Conservation (phyloP, 2,888 invertebrate genomes). For the Torymus texanus region DNA sequence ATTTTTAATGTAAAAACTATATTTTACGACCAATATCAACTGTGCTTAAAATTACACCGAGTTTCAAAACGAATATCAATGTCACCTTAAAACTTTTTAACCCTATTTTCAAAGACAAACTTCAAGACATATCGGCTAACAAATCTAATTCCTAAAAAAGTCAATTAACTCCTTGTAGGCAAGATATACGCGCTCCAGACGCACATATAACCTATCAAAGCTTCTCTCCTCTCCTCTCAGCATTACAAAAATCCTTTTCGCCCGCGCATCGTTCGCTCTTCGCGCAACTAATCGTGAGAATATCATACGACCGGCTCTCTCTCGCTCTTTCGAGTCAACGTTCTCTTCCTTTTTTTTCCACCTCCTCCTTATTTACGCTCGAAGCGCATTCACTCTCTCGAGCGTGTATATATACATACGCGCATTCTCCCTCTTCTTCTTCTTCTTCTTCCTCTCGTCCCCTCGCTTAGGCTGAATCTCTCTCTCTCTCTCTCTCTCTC, state of each 20-base stretch:
- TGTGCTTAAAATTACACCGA: too few species aligned
- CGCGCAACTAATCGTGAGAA: constrained; percentile 50
- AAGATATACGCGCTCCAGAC: too few species aligned
- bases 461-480: constrained; percentile 40
- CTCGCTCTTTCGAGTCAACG: constrained; percentile 38
- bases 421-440: constrained; percentile 17
- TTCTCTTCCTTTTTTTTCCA: constrained; percentile 21
- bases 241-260: constrained; percentile 14
- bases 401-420: neutral
- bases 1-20: too few species aligned
- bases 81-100: too few species aligned
- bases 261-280: neutral
- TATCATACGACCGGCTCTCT: constrained; percentile 26
- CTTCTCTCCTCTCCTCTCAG: neutral
- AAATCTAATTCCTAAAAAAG: too few species aligned
- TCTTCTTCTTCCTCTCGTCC: constrained; percentile 12
- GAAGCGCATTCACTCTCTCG: constrained; percentile 35
- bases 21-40: too few species aligned
- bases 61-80: too few species aligned
- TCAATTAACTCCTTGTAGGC: too few species aligned
- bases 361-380: constrained; percentile 45
- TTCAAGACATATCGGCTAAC: too few species aligned
- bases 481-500: constrained; percentile 20
- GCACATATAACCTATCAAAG: neutral
- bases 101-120: too few species aligned